A percentile compares a stretch with the other conserved stretches of the same genome.
Evolutionary conservation across 2,888 invertebrate genomes (phyloP).

Genomic region (Dichetophora obliterata): DNA sequence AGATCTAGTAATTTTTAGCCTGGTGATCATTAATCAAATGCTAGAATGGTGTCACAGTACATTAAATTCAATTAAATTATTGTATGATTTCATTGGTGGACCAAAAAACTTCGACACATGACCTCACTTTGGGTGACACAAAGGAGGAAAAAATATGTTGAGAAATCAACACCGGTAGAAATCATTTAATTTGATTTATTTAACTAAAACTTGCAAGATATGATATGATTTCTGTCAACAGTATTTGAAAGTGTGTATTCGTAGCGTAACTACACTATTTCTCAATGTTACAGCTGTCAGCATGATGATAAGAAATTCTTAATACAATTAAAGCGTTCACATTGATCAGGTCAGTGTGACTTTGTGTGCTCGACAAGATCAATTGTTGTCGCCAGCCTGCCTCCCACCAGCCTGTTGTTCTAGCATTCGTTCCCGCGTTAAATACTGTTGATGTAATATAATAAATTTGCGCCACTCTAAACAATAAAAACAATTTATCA

Average conservation of each 20-base stretch:
- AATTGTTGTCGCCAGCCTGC: neutral
- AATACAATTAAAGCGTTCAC: constrained; percentile 21
- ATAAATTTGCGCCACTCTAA: constrained; percentile 24
- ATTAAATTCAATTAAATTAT: constrained; percentile 18
- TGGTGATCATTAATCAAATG: constrained; percentile 27
- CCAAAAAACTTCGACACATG: constrained; percentile 5
- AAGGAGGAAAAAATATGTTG: neutral
- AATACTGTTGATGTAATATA: constrained; percentile 9
- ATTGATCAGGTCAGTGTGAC: neutral
- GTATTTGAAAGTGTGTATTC: neutral
- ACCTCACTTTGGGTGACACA: constrained; percentile 11
- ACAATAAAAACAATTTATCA: constrained; percentile 26
- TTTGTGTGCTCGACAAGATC: constrained; percentile 6
- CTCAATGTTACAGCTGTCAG: neutral
- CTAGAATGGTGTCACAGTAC: constrained; percentile 15
- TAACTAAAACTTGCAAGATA: no score
- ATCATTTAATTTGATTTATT: neutral
- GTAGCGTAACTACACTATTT: neutral
- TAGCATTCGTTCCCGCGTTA: neutral
- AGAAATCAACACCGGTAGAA: neutral
- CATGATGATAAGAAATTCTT: neutral
- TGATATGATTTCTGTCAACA: neutral
- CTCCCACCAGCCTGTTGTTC: neutral
- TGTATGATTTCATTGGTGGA: constrained; percentile 18
- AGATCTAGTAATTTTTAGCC: neutral